phyloP scores from a whole-genome alignment of 2,888 invertebrate species.

The Hydrotaea diabolus region DNA sequence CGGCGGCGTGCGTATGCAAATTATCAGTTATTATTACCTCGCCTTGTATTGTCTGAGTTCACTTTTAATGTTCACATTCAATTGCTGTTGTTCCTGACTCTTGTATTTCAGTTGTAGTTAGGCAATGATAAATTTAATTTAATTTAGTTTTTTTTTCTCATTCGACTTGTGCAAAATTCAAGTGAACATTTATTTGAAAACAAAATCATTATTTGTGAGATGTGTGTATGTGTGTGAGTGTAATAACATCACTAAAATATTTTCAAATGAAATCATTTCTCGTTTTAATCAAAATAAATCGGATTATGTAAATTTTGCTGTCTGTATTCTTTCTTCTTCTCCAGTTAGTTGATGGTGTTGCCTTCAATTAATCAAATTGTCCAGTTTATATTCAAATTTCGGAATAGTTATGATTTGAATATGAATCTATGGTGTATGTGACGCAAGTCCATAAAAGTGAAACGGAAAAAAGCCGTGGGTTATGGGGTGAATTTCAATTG shows the following conservation, averaged over 20 bases:
- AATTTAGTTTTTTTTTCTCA: not conserved
- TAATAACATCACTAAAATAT: not conserved
- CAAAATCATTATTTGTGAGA: not conserved
- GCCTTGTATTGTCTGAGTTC: not conserved
- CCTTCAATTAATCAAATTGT: conserved; percentile 32
- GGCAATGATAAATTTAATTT: conserved; percentile 38
- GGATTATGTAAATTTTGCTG: conserved; percentile 52
- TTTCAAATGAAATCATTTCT: conserved; percentile 28
- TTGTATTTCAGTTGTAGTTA: not conserved
- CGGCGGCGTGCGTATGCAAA: conserved; percentile 18
- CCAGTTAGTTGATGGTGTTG: not conserved
- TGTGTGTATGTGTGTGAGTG: not conserved
- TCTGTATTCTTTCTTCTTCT: not conserved
- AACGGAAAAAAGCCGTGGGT: not conserved
- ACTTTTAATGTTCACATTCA: not conserved
- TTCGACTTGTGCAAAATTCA: not conserved
- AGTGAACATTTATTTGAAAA: not conserved
- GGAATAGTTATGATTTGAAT: conserved; percentile 23
- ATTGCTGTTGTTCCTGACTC: not conserved
- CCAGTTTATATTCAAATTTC: conserved; percentile 15
- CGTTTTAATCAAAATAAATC: conserved; percentile 39
- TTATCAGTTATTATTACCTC: conserved; percentile 27
- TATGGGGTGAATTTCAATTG: not conserved
- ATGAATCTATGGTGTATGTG: not conserved
- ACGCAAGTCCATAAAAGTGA: not conserved